Evolutionary conservation across 2,888 invertebrate genomes (phyloP).

Genomic region (Strigamia crassipes): DNA sequence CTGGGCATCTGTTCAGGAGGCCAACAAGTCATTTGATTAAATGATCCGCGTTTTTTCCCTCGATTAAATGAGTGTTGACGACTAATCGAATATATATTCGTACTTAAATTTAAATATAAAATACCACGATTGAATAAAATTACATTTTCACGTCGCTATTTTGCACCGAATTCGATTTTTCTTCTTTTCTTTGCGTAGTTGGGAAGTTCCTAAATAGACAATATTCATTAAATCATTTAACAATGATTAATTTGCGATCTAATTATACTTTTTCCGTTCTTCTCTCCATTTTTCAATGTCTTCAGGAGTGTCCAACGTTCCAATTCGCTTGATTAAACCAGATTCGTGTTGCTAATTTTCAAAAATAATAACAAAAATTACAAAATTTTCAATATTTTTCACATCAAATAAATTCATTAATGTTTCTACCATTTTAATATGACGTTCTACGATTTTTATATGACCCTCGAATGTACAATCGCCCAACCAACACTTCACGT

Average conservation of each 20-base stretch:
- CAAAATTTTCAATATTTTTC: no score
- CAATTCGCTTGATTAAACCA: conserved; percentile 80
- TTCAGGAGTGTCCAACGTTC: conserved; percentile 74
- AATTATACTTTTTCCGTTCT: conserved; percentile 70
- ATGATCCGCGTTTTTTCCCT: not conserved
- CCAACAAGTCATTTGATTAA: conserved; percentile 51
- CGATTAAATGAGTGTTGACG: not conserved
- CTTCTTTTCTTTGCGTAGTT: conserved; percentile 62
- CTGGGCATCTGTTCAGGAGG: conserved; percentile 47
- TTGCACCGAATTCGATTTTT: not conserved
- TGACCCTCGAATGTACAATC: conserved; percentile 81
- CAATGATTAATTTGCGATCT: not conserved
- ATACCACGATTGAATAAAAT: not conserved
- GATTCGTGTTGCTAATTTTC: conserved; percentile 70
- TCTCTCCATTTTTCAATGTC: conserved; percentile 82
- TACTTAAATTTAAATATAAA: not conserved
- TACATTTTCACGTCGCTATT: not conserved
- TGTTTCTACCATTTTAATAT: conserved; percentile 68
- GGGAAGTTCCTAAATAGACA: conserved; percentile 68
- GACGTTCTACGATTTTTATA: conserved; percentile 76
- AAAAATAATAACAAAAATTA: no score
- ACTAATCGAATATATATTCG: not conserved
- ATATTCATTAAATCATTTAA: not conserved
- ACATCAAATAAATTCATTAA: conserved; percentile 45
- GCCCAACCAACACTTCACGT: conserved; percentile 77